These are phyloP conservation scores for Picus viridis DNA, from an alignment of 2,797 vertebrate species.

Conservation along the genomic window DNA sequence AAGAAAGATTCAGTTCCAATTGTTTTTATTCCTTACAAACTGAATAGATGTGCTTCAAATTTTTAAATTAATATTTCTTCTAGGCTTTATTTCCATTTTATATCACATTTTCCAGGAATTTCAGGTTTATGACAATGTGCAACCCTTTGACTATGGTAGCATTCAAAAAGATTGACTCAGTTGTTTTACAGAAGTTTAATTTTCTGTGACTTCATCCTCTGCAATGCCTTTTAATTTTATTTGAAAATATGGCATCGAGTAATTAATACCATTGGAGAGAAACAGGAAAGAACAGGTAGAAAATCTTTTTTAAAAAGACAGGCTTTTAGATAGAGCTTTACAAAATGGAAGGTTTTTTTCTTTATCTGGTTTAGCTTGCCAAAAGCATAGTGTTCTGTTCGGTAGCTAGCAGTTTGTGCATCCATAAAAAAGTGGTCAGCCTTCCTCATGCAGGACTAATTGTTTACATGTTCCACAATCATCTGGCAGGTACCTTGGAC, in stretches of 20 bases:
- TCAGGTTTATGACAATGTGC: not conserved
- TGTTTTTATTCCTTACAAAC: not conserved
- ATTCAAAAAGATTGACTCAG: not conserved
- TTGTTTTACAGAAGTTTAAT: not conserved
- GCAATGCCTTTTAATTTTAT: not conserved
- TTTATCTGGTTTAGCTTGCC: not conserved
- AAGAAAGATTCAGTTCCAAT: not conserved
- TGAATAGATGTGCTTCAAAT: not conserved
- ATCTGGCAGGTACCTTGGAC: not conserved
- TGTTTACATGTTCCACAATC: not conserved
- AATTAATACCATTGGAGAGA: not conserved
- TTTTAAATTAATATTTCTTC: not conserved
- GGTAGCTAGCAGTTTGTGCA: not conserved
- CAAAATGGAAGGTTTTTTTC: not conserved
- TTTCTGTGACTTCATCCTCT: not conserved
- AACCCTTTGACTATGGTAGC: not conserved
- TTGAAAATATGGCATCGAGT: not conserved
- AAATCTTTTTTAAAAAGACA: not conserved
- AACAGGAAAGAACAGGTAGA: not conserved
- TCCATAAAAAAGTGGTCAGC: not conserved
- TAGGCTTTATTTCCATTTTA: not conserved
- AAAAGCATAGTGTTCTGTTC: not conserved
- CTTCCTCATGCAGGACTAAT: not conserved
- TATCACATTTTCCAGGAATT: not conserved
- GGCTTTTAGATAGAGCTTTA: not conserved